Conservation (phyloP, 2,113 vertebrate species). For the Cavia porcellus region DNA sequence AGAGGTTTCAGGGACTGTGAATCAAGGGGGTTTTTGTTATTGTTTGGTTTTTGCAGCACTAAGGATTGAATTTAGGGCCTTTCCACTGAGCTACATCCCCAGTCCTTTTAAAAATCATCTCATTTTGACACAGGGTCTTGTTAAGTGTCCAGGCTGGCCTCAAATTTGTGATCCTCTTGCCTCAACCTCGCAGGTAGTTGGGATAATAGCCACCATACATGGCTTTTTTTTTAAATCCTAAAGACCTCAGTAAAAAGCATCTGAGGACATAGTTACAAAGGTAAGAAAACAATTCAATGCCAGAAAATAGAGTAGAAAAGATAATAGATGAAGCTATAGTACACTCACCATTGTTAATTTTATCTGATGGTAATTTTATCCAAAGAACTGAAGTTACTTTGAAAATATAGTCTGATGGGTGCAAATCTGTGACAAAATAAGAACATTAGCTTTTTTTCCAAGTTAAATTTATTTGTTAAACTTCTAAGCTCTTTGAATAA, state of each 20-base stretch:
- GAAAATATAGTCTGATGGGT: background rate
- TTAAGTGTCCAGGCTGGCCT: background rate
- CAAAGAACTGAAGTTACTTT: background rate
- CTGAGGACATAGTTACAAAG: background rate
- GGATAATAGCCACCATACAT: background rate
- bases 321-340: background rate
- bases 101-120: background rate
- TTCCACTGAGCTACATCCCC: background rate
- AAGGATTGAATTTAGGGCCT: background rate
- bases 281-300: background rate
- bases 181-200: background rate
- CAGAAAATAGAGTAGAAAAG: background rate
- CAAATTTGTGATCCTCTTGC: background rate
- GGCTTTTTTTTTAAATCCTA: background rate
- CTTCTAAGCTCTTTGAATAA: background rate
- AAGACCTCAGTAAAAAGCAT: background rate
- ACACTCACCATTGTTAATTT: background rate
- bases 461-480: background rate
- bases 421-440: background rate
- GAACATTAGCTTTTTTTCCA: background rate
- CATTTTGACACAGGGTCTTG: background rate
- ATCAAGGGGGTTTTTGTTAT: background rate
- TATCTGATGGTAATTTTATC: too few relatives aligned
- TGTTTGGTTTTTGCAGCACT: background rate
- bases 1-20: background rate